Evolutionary conservation across 2,888 invertebrate genomes (phyloP), one percentile per base, ranked within the genome.

Genomic region (Blastobasis adustella): DNA sequence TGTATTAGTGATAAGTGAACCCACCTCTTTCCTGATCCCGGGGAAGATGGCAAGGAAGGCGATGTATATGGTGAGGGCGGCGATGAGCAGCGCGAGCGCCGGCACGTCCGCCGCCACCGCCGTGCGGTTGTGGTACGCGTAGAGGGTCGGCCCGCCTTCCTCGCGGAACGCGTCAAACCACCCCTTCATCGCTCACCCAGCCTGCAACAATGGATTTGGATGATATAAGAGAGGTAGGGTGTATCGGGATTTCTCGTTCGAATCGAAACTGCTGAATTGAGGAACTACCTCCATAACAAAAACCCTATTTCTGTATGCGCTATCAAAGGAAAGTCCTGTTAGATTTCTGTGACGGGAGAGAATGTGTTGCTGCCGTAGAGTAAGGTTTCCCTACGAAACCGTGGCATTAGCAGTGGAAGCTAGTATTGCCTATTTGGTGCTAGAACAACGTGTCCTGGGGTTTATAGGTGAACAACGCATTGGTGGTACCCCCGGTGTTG

Each of bases 151-250:
- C 67, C 97, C 98, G 78, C 98, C 98, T 90, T 97, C 96, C 89
- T 94, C 94, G 79, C 98, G 95, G 91, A 98, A 98, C 62, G 97
- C 97, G 87, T 97, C 97, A 89, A 98, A 98, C 97, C 97, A 97
- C 89, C 97, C 97, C 92, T 92, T 95, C 96, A 96, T 96, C 85
- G 88, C 92, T 82, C 83, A 72, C 81, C 85, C 81, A 81, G 79
- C 86, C 87, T 87, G 79, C 0, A 79, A 75, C 51, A 47, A 54
- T 5, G 8, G 9, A 51, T 8, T 10, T 10, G 23, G 9, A 4
- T 47, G 6, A 47, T 36, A 40, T 41, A 40, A 47, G 40, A n/a
- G 6, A n/a, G 8, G 10, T 38, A n/a, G 42, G 7, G 10, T 7
- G 10, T 8, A 8, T 6, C 42, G 9, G 10, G 42, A n/a, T 42